Base-by-base conservation (phyloP, 2,797 vertebrate species). In the Semotilus atromaculatus region DNA sequence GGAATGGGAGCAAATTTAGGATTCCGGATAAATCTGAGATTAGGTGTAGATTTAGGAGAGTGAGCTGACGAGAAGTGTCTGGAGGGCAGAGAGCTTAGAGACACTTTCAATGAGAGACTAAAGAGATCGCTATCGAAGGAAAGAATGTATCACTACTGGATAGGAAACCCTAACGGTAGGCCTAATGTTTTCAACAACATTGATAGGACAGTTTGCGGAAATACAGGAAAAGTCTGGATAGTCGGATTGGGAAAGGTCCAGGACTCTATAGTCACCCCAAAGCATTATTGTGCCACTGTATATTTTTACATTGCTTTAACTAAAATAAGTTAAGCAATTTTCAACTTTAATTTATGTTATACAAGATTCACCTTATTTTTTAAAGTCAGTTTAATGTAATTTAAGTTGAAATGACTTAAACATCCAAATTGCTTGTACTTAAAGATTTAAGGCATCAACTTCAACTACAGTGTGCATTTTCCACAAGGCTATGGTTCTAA, bases 21-120 rank as follows among this genome's bases (percentile, higher is more conserved):
- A 81, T 81, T 71, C 36, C 70, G 62, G 86, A 83, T 87, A 87
- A 81, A 84, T 84, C 82, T 77, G 62, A 81, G 86, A 84, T 87
- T 87, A 81, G 62, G 66, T 84, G 78, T 76, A 84, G 78, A 84
- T 83, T 84, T 86, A 84, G 66, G 51, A 53, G 81, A 66, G 76
- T 58, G 81, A 86, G 81, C 81, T 80, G 76, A 84, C 76, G 14
- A 84, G 81, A 60, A 36, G 60, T 77, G 82, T 84, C 83, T 87
- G 80, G 53, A 81, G 86, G 77, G 62, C 45, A 84, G 82, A 64
- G 34, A 60, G 73, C 83, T 87, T 77, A 76, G 82, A 84, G 77
- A 83, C 71, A 58, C 68, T 83, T 74, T 80, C 86, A 86, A 84
- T 80, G 71, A 80, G 81, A 83, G 70, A 70, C 77, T 80, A 80